A percentile compares a stretch with the other conserved stretches of the same genome.
Evolutionary conservation across 2,888 invertebrate species (phyloP).

Genomic region (Drosophila kambysellisi): DNA sequence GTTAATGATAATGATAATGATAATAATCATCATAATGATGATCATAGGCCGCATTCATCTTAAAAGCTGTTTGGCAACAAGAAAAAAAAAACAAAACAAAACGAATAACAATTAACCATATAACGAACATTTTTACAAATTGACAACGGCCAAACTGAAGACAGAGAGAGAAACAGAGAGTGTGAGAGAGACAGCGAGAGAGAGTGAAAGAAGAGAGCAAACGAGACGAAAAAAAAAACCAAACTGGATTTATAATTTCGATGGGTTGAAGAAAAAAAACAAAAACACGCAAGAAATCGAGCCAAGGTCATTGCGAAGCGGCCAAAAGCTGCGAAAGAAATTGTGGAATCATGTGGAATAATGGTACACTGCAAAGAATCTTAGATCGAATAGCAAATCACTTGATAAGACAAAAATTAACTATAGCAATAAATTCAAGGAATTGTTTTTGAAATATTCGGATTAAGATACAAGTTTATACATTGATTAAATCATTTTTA

Average conservation of each 20-base stretch:
- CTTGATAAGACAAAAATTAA: background rate
- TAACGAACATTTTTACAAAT: slow-evolving; percentile 74
- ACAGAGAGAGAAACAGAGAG: slow-evolving; percentile 49
- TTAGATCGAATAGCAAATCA: background rate
- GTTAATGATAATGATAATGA: slow-evolving; percentile 26
- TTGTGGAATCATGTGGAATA: slow-evolving; percentile 70
- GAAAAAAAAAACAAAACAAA: slow-evolving; percentile 22
- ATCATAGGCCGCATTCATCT: slow-evolving; percentile 51
- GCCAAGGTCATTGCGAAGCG: slow-evolving; percentile 76
- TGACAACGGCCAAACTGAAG: slow-evolving; percentile 51
- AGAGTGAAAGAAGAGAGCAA: slow-evolving; percentile 79
- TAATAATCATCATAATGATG: slow-evolving; percentile 30
- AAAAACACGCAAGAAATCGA: slow-evolving; percentile 77
- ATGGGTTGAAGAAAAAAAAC: slow-evolving; percentile 47
- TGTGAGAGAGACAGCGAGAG: slow-evolving; percentile 59
- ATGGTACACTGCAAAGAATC: slow-evolving; percentile 34
- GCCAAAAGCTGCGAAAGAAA: slow-evolving; percentile 65
- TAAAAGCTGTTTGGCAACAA: slow-evolving; percentile 76
- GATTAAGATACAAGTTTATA: background rate
- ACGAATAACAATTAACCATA: slow-evolving; percentile 73
- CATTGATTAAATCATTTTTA: background rate
- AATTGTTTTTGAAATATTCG: background rate
- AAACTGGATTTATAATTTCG: slow-evolving; percentile 74
- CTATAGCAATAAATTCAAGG: rapidly evolving
- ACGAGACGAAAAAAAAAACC: slow-evolving; percentile 39